phyloP scores from a whole-genome alignment of 2,888 invertebrate genomes.

The Brachylomia viminalis region DNA sequence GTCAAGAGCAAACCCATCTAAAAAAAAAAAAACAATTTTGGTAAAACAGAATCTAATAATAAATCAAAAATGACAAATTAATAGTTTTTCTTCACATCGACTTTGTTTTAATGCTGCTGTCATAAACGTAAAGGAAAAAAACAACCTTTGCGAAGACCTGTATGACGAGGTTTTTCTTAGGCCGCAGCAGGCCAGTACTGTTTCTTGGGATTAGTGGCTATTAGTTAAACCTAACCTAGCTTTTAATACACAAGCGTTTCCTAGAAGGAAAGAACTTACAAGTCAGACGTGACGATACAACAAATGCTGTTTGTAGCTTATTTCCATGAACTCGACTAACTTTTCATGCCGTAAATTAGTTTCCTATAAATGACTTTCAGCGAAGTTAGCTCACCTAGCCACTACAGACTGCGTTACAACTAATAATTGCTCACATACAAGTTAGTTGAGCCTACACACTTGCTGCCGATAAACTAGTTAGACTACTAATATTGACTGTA shows the following conservation, averaged over 20 bases:
- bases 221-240: not conserved
- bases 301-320: not conserved
- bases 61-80: not conserved
- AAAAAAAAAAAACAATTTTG: no score
- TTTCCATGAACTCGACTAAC: not conserved
- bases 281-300: not conserved
- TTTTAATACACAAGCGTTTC: not conserved
- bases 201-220: not conserved
- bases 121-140: not conserved
- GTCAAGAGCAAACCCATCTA: no score
- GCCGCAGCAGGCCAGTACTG: not conserved
- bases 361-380: not conserved
- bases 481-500: slow-evolving; percentile 13
- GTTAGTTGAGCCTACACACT: not conserved
- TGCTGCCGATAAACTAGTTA: not conserved
- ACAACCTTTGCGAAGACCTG: not conserved
- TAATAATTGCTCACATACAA: slow-evolving; percentile 13
- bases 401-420: slow-evolving; percentile 3
- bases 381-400: not conserved
- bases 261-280: not conserved
- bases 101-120: not conserved
- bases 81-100: not conserved
- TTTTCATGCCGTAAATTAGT: not conserved
- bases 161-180: not conserved
- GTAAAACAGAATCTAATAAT: not conserved